phyloP scores from a whole-genome alignment of 2,797 vertebrate genomes.

The Rhinichthys osculus region DNA sequence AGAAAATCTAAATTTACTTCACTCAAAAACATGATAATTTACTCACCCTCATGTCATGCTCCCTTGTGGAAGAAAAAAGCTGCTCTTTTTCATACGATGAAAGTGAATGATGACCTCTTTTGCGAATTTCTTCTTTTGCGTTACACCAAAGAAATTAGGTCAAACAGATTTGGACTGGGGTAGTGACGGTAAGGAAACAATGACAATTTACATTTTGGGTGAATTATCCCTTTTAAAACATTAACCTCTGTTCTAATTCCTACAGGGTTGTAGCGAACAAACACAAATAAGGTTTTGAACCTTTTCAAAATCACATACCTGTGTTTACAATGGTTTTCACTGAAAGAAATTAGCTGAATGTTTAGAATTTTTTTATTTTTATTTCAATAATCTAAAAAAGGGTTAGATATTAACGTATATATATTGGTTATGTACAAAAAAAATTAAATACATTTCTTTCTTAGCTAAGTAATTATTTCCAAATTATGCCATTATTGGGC shows the following conservation, averaged over 20 bases:
- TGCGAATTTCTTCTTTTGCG: background rate
- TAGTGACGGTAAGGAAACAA: background rate
- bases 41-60: background rate
- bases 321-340: background rate
- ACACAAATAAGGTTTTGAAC: background rate
- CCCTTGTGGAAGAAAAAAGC: background rate
- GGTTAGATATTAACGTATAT: background rate
- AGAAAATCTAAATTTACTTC: background rate
- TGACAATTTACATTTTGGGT: background rate
- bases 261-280: background rate
- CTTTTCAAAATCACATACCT: background rate
- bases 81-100: background rate
- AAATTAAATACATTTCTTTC: background rate
- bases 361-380: background rate
- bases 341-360: background rate
- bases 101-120: background rate
- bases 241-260: constrained; percentile 2
- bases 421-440: background rate
- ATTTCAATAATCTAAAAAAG: background rate
- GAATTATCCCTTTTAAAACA: background rate
- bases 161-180: background rate
- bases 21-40: background rate
- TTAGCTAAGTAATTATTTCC: background rate
- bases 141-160: background rate
- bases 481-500: background rate